Base-by-base conservation (phyloP, 1,140 invertebrate species). In the Aphaenogaster ashmeadi region DNA sequence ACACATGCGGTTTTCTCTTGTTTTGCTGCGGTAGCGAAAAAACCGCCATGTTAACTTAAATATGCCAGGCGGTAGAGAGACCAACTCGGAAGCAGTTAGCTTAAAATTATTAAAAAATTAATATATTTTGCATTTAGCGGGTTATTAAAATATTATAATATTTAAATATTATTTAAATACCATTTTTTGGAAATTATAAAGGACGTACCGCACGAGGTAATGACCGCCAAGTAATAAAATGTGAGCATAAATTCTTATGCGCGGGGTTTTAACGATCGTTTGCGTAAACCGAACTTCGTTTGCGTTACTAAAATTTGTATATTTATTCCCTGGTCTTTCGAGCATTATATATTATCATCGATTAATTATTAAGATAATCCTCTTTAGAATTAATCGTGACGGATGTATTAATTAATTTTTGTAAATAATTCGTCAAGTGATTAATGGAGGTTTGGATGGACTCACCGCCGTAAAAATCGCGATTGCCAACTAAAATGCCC, bases 401-500 rank as follows among this genome's bases (percentile, higher is more conserved):
- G 18, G 67, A 89, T 77, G 56, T 79, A 74, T 72, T 91, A 81
- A 79, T 88, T 72, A 71, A 86, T 84, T 93, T 87, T 72, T 93
- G 93, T 94, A 94, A 90, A 94, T 93, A 94, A 87, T 89, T 88
- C 52, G 38, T 66, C 64, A 78, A 66, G 67, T 74, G 72, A 91
- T 93, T 91, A 88, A 89, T 92, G 93, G 93, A 94, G 92, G 92
- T 94, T 93, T 91, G 81, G 91, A 89, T 92, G 87, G 81, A 93
- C 58, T 74, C n/a, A 36, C 38, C 54, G 21, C 47, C 33, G 27
- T 72, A 47, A 62, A 15, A 56, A 38, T 6, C 15, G 50, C 33
- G 5, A 60, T 60, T 50, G 13, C 15, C 27, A 27, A 38, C 8
- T 77, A n/a, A 18, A 66, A 41, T 78, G 21, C 3, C 9, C 6